Conservation (phyloP, 2,797 vertebrate genomes). For the Molossus molossus region DNA sequence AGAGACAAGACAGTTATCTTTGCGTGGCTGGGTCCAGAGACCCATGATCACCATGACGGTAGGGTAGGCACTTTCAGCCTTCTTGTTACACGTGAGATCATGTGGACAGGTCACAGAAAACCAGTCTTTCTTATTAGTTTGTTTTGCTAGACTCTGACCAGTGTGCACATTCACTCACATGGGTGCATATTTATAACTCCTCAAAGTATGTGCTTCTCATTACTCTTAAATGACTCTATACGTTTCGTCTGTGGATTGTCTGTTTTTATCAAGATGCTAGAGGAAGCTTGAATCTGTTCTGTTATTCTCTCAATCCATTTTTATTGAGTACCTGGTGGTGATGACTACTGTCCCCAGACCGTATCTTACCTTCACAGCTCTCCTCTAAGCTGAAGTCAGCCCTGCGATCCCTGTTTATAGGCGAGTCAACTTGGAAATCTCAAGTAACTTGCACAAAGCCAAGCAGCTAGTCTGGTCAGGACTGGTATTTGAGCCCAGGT, state of each 20-base stretch:
- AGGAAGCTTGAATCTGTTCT: neutral
- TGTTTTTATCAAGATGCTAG: neutral
- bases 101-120: neutral
- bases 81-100: neutral
- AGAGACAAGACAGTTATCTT: neutral
- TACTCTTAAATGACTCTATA: neutral
- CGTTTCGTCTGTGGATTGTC: neutral
- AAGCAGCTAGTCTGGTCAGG: neutral
- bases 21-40: neutral
- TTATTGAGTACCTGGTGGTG: neutral
- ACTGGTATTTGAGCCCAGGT: neutral
- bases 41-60: neutral
- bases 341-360: neutral
- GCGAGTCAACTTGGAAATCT: neutral
- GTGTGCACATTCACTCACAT: neutral
- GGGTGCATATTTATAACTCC: neutral
- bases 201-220: neutral
- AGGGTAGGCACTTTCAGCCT: neutral
- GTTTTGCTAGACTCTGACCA: neutral
- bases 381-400: neutral
- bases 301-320: constrained; percentile 19
- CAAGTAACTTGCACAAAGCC: neutral
- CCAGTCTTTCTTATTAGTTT: neutral
- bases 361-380: neutral
- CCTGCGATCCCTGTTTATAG: neutral